phyloP scores from a whole-genome alignment of 2,113 vertebrate genomes.

The Bagarius yarrelli region DNA sequence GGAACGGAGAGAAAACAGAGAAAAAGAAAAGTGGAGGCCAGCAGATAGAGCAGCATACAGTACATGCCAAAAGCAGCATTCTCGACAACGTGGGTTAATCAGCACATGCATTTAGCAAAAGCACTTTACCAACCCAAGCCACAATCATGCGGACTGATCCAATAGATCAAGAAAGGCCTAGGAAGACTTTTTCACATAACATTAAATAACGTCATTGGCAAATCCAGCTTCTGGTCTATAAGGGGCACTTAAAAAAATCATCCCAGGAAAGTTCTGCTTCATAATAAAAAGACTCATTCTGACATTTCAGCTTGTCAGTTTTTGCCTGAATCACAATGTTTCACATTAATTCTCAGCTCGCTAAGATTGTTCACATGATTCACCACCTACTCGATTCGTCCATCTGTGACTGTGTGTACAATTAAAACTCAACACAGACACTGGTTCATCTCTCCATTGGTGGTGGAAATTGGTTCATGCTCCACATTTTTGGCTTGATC shows the following conservation, averaged over 20 bases:
- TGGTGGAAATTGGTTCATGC: slow-evolving; percentile 58
- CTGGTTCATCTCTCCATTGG: slow-evolving; percentile 65
- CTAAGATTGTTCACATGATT: background rate
- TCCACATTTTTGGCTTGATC: slow-evolving; percentile 48
- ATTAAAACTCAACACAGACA: slow-evolving; percentile 69
- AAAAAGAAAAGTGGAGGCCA: background rate
- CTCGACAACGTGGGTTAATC: slow-evolving; percentile 2
- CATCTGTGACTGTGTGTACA: slow-evolving; percentile 21
- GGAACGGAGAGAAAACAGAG: background rate
- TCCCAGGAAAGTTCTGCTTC: background rate
- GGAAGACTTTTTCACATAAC: background rate
- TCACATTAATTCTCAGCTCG: background rate
- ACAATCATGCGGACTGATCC: slow-evolving; percentile 23
- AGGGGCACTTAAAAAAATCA: slow-evolving; percentile 27
- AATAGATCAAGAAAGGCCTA: background rate
- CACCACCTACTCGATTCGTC: background rate
- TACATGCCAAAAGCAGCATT: slow-evolving; percentile 41
- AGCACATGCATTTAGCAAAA: slow-evolving; percentile 40
- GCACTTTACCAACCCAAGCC: slow-evolving; percentile 5
- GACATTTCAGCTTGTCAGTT: background rate
- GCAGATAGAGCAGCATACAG: slow-evolving; percentile 19
- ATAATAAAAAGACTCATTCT: background rate
- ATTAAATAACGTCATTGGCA: slow-evolving; percentile 12
- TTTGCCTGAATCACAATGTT: slow-evolving; percentile 4
- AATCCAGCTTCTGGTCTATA: slow-evolving; percentile 15